These are phyloP conservation scores for Porites divaricata DNA, from an alignment of 92 coral and sea anemone species.

Conservation along the genomic window DNA sequence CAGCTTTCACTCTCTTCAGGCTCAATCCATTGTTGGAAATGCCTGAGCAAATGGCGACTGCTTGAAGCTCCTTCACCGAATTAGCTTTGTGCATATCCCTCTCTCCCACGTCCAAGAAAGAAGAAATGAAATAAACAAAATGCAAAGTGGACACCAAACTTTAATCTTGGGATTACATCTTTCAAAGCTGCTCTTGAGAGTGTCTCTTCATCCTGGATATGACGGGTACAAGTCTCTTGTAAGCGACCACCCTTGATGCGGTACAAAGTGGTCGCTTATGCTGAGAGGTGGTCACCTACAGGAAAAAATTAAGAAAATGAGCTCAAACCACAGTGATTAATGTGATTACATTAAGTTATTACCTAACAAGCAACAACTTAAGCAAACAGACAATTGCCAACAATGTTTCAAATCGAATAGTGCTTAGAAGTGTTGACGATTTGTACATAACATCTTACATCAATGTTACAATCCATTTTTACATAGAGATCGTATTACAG, in stretches of 20 bases:
- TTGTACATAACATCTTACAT: background rate
- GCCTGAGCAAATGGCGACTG: too few relatives aligned
- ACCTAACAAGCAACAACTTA: background rate
- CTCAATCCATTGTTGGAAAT: too few relatives aligned
- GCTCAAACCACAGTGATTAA: background rate
- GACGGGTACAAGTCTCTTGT: background rate
- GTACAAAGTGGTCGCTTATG: background rate
- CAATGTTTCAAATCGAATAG: background rate
- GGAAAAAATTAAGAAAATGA: constrained; percentile 3
- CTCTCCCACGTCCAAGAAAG: too few relatives aligned
- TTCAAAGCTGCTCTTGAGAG: too few relatives aligned
- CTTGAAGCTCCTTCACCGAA: too few relatives aligned
- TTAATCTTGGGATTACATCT: too few relatives aligned
- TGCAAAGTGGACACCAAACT: too few relatives aligned
- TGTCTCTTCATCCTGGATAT: too few relatives aligned
- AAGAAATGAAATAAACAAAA: too few relatives aligned
- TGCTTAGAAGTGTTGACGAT: background rate
- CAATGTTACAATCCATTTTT: background rate
- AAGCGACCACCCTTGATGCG: background rate
- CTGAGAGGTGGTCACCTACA: constrained; percentile 3
- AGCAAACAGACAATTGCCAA: background rate
- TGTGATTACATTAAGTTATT: too few relatives aligned
- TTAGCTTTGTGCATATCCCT: too few relatives aligned
- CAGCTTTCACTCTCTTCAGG: too few relatives aligned
- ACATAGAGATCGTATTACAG: background rate